Conservation (phyloP, 2,113 vertebrate genomes). For the Sialia sialis region DNA sequence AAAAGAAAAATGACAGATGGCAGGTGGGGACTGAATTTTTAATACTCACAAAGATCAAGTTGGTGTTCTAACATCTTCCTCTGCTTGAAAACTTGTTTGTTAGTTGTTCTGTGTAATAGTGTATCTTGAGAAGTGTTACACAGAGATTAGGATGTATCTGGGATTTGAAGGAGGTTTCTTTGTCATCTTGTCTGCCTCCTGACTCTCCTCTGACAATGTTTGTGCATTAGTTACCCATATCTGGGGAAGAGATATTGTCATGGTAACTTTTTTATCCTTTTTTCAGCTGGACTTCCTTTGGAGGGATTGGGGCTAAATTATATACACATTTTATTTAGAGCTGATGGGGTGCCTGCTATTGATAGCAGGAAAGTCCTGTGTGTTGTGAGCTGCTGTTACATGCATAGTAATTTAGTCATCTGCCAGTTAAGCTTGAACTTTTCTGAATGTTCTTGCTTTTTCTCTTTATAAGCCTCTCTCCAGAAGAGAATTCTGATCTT, state of each 20-base stretch:
- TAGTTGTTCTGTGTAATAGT: background rate
- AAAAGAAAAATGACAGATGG: slow-evolving; percentile 24
- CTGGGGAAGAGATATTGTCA: background rate
- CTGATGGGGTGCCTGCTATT: background rate
- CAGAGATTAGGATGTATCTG: background rate
- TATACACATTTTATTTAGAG: background rate
- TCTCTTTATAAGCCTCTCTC: background rate
- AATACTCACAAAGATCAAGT: slow-evolving; percentile 5
- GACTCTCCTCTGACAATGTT: background rate
- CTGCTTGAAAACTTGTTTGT: slow-evolving; percentile 23
- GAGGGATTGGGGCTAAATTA: background rate
- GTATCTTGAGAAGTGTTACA: background rate
- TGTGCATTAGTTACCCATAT: background rate
- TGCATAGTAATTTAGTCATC: background rate
- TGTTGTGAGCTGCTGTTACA: background rate
- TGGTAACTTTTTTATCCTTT: background rate
- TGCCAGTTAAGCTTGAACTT: background rate
- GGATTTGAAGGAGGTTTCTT: background rate
- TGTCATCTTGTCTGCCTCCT: background rate
- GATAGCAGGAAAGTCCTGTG: background rate
- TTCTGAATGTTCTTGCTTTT: background rate
- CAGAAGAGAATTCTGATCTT: background rate
- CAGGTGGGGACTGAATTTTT: slow-evolving; percentile 38
- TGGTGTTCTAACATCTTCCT: background rate
- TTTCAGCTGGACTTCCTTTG: background rate